These are phyloP conservation scores for Vireo griseus DNA, from an alignment of 2,797 vertebrate species.

Conservation along the genomic window DNA sequence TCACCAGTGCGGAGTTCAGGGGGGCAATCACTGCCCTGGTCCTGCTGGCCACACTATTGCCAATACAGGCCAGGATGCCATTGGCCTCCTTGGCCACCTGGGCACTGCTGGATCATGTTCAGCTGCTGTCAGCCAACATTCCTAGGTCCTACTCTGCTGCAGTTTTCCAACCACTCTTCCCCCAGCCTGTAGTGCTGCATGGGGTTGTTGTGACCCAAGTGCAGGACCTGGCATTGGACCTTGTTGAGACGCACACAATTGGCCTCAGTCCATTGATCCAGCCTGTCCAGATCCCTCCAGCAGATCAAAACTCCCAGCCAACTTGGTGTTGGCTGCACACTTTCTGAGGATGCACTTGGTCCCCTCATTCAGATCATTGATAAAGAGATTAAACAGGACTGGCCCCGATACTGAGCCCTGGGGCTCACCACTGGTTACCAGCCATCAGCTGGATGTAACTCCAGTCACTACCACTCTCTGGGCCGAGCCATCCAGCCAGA, in stretches of 20 bases:
- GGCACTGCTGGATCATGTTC: neutral
- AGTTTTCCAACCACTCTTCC: neutral
- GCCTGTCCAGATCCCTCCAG: neutral
- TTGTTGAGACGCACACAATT: neutral
- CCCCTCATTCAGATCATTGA: neutral
- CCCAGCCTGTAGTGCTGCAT: neutral
- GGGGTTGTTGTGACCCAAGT: neutral
- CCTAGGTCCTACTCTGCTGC: neutral
- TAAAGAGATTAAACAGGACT: neutral
- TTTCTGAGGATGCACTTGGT: neutral
- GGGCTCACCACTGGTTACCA: neutral
- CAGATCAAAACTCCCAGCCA: too few species aligned
- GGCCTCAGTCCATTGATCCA: neutral
- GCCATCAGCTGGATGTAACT: neutral
- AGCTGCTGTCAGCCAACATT: neutral
- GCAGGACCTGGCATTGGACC: neutral
- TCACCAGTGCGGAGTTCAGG: neutral
- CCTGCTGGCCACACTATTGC: neutral
- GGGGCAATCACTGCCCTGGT: rapidly evolving
- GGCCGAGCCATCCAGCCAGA: neutral
- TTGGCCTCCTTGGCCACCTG: neutral
- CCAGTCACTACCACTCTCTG: neutral
- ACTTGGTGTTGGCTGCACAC: neutral
- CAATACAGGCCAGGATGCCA: neutral
- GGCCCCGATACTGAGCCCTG: neutral